Conservation (phyloP, 2,888 invertebrate genomes). For the Xanthia togata region DNA sequence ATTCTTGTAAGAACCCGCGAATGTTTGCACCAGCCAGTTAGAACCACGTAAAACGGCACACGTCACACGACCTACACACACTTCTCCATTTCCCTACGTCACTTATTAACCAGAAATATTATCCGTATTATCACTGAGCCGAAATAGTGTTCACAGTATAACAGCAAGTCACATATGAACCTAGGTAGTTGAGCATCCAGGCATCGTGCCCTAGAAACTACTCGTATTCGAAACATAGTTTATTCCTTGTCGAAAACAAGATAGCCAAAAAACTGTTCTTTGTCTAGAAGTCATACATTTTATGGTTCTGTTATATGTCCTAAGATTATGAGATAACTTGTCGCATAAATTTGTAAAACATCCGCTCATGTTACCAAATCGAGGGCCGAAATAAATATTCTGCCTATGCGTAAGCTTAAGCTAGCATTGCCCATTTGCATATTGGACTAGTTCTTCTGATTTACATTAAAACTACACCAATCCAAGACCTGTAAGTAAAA, state of each 20-base stretch:
- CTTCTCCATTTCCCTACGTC: background rate
- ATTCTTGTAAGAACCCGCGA: background rate
- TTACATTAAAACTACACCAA: background rate
- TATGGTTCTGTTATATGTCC: constrained; percentile 16
- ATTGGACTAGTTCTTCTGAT: background rate
- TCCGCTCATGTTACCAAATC: constrained; percentile 1
- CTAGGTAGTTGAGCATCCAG: constrained; percentile 1
- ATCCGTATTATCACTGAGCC: background rate
- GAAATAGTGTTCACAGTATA: constrained; percentile 1
- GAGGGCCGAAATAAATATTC: background rate
- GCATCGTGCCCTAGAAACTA: background rate
- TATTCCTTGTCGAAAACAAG: constrained; percentile 22
- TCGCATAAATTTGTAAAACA: constrained; percentile 13
- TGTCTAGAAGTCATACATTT: constrained; percentile 11
- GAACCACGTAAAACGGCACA: background rate
- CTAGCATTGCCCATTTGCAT: background rate
- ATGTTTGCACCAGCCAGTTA: background rate
- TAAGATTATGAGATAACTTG: constrained; percentile 25
- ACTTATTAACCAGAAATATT: background rate
- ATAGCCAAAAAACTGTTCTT: constrained; percentile 1
- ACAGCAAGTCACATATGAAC: constrained; percentile 4
- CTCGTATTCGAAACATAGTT: constrained; percentile 1
- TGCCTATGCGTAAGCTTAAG: background rate
- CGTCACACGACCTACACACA: background rate
- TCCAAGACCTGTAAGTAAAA: too few relatives aligned